Conservation (phyloP, 2,113 vertebrate genomes). For the Syrrhaptes paradoxus region DNA sequence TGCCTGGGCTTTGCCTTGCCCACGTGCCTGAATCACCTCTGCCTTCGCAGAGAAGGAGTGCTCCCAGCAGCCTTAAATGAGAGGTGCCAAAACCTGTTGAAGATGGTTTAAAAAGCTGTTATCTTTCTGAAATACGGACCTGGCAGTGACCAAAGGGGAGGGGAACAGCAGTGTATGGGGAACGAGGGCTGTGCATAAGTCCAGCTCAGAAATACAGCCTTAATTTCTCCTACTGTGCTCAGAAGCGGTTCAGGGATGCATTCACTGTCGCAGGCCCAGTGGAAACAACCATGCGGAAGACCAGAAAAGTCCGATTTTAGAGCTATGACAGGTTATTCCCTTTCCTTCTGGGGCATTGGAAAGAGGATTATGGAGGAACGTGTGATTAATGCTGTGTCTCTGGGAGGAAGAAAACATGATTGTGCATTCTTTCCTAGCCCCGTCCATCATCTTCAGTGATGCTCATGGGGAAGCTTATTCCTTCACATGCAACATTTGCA, state of each 20-base stretch:
- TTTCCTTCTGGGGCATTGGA: slow-evolving; percentile 25
- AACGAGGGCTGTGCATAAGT: background rate
- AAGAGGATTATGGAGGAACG: slow-evolving; percentile 27
- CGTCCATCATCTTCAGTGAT: slow-evolving; percentile 2
- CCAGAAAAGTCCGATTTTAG: slow-evolving; percentile 4
- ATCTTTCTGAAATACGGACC: background rate
- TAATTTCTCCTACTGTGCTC: background rate
- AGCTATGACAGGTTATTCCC: slow-evolving; percentile 35
- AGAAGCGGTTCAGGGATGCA: background rate
- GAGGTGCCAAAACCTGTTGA: background rate
- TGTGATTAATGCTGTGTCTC: slow-evolving; percentile 55
- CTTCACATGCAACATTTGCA: slow-evolving; percentile 32
- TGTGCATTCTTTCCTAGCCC: slow-evolving; percentile 20
- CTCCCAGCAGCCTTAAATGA: background rate
- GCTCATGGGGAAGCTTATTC: slow-evolving; percentile 30
- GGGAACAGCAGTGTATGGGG: background rate
- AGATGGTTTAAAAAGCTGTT: background rate
- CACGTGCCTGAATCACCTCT: fast-evolving
- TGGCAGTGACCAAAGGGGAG: background rate
- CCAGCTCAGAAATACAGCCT: background rate
- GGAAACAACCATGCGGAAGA: slow-evolving; percentile 14
- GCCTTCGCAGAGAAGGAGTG: fast-evolving
- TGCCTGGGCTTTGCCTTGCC: background rate
- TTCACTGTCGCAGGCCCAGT: background rate
- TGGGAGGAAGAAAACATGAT: slow-evolving; percentile 42